Conservation (phyloP, 1,140 invertebrate genomes). For the Hylaeus anthracinus region DNA sequence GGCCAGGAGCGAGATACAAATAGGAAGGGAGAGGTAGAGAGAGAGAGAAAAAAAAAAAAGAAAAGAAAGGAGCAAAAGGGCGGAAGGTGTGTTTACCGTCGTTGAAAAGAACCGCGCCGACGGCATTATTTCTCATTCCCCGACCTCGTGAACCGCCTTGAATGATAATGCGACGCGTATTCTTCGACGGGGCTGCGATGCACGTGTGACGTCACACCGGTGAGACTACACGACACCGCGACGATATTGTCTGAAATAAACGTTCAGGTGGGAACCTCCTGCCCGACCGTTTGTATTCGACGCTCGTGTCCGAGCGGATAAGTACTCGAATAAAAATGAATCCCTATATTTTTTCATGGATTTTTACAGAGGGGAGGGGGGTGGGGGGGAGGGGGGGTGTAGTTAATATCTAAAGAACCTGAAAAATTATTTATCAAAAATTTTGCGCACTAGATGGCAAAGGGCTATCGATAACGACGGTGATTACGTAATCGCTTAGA, state of each 20-base stretch:
- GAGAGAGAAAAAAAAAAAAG: not conserved
- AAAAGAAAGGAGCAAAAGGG: not conserved
- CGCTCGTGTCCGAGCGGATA: too few species aligned
- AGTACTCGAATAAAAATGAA: too few species aligned
- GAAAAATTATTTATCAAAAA: too few species aligned
- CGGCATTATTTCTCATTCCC: conserved; percentile 52
- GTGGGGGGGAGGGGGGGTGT: too few species aligned
- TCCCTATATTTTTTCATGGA: too few species aligned
- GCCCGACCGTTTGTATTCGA: too few species aligned
- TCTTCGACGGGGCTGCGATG: not conserved
- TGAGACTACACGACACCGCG: not conserved
- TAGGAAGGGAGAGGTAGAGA: conserved; percentile 1
- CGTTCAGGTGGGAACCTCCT: too few species aligned
- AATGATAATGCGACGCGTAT: conserved; percentile 41
- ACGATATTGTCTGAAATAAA: not conserved
- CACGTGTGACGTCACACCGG: conserved; percentile 14
- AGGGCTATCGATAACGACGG: too few species aligned
- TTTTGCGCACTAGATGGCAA: too few species aligned
- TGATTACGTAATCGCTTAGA: too few species aligned
- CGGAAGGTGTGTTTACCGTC: conserved; percentile 12
- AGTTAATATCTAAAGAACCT: too few species aligned
- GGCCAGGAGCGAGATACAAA: not conserved
- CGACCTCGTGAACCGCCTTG: conserved; percentile 33
- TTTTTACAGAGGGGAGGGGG: too few species aligned
- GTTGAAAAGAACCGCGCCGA: conserved; percentile 37